These are phyloP conservation scores for Spialia ferax DNA, from an alignment of 2,888 invertebrate species.

Conservation along the genomic window DNA sequence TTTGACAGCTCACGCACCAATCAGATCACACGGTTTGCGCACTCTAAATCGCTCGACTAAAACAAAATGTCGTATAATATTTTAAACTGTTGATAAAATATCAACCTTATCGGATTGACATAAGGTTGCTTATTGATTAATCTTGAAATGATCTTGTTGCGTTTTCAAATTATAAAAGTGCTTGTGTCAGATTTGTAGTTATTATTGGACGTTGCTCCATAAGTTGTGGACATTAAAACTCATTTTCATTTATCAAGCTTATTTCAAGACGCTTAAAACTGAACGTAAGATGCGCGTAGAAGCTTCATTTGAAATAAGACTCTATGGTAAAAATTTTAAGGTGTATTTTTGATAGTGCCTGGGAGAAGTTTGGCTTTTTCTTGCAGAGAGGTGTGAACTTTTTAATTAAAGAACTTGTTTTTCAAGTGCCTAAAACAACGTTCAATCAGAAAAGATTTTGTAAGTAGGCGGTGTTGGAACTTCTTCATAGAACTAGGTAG, in stretches of 20 bases:
- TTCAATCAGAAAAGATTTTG: constrained; percentile 32
- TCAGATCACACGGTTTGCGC: constrained; percentile 49
- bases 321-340: neutral
- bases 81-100: neutral
- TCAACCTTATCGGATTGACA: constrained; percentile 11
- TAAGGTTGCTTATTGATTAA: neutral
- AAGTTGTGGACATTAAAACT: constrained; percentile 35
- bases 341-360: neutral
- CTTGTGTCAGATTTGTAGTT: constrained; percentile 35
- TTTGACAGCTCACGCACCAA: constrained; percentile 76
- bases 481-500: neutral
- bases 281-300: neutral
- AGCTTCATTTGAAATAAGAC: neutral
- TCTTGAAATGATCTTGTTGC: neutral
- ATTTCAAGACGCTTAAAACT: neutral
- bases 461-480: constrained; percentile 26
- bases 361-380: neutral
- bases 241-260: constrained; percentile 37
- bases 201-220: constrained; percentile 34
- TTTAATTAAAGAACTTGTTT: constrained; percentile 40
- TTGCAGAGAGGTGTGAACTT: constrained; percentile 4
- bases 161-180: neutral
- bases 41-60: constrained; percentile 21
- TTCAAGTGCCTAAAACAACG: constrained; percentile 35
- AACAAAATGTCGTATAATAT: neutral